A percentile compares a stretch with the other conserved stretches of the same genome.
These are phyloP conservation scores for Limanda limanda DNA, from an alignment of 2,113 vertebrate genomes.

Conservation along the genomic window DNA sequence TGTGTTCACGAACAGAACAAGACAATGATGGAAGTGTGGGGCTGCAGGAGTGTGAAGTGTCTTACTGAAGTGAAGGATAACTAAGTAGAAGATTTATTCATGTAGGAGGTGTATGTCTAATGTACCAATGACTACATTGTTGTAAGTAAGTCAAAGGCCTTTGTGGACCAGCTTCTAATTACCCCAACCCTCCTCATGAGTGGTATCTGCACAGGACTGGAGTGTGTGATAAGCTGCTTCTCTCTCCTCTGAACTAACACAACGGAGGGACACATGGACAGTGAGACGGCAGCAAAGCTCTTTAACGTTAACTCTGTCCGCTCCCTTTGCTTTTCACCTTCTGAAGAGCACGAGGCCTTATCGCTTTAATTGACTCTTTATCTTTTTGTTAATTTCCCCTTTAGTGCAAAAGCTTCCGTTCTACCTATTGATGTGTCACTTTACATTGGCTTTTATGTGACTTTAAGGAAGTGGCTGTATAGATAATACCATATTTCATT, in stretches of 20 bases:
- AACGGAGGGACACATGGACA: slow-evolving; percentile 60
- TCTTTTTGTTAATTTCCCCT: slow-evolving; percentile 73
- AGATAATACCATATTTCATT: slow-evolving; percentile 55
- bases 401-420: slow-evolving; percentile 55
- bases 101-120: too few relatives aligned
- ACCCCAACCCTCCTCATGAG: slow-evolving; percentile 52
- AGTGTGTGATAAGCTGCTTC: slow-evolving; percentile 54
- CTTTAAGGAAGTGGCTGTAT: slow-evolving; percentile 55
- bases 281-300: slow-evolving; percentile 65
- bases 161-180: slow-evolving; percentile 81
- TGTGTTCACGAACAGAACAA: not conserved
- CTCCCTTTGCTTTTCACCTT: slow-evolving; percentile 36
- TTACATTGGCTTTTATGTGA: slow-evolving; percentile 53
- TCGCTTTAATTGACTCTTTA: slow-evolving; percentile 94
- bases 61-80: too few relatives aligned
- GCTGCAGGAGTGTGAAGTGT: too few relatives aligned
- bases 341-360: slow-evolving; percentile 78
- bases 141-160: slow-evolving; percentile 51
- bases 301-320: slow-evolving; percentile 83
- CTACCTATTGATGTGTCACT: slow-evolving; percentile 59
- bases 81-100: too few relatives aligned
- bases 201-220: slow-evolving; percentile 76
- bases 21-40: too few relatives aligned
- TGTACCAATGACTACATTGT: not conserved
- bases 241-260: slow-evolving; percentile 54